Evolutionary conservation across 2,797 vertebrate species (phyloP).

Genomic region (Balearica regulorum): DNA sequence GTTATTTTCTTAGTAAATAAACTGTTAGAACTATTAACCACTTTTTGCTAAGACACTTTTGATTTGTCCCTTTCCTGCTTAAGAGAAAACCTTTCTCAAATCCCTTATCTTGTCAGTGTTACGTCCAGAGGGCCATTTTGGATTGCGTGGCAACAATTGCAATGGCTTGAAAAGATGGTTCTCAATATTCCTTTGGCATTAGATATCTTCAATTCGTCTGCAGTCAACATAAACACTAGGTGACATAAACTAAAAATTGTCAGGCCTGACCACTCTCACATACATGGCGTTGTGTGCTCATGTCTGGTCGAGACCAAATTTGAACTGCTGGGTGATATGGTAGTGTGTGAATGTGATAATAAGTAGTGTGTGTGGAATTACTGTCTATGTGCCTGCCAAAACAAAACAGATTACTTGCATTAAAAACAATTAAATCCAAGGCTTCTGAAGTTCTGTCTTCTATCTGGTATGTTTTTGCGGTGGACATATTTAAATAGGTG

Average conservation of each 20-base stretch:
- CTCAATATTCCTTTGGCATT: background rate
- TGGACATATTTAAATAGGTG: background rate
- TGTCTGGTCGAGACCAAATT: background rate
- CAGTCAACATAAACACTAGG: background rate
- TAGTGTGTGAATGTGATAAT: rapidly evolving
- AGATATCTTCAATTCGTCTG: background rate
- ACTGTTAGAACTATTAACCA: background rate
- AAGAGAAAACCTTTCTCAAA: background rate
- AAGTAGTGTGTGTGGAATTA: background rate
- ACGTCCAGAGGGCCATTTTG: background rate
- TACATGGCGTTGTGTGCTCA: background rate
- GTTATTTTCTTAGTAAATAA: background rate
- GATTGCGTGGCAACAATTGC: background rate
- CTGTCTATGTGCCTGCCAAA: background rate
- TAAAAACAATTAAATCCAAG: background rate
- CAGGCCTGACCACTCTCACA: background rate
- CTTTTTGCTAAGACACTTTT: background rate
- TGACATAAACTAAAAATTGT: background rate
- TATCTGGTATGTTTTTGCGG: background rate
- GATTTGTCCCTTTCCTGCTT: background rate
- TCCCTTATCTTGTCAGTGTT: background rate
- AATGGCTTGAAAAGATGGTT: background rate
- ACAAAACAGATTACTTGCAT: background rate
- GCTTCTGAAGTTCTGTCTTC: background rate
- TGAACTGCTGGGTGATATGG: background rate